Conservation (phyloP, 2,797 vertebrate genomes). For the Mormyrops attenuatus region DNA sequence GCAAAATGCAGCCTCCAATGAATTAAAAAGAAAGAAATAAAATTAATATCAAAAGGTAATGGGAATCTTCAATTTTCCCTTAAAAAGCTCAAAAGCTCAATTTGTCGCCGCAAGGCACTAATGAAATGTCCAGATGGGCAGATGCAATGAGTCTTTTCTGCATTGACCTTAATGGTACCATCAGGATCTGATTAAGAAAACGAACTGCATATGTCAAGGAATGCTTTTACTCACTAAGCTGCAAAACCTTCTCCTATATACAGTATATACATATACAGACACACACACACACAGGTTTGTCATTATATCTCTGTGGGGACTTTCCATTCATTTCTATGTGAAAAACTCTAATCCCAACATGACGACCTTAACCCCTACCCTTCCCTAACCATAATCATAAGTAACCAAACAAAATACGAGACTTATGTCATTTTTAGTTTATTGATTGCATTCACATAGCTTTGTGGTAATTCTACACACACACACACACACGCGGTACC, state of each 20-base stretch:
- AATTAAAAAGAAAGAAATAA: not conserved
- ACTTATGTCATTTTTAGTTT: no score
- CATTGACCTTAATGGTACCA: not conserved
- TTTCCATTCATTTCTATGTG: no score
- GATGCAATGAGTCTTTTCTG: not conserved
- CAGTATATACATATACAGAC: not conserved
- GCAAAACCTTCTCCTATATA: not conserved
- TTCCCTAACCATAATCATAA: no score
- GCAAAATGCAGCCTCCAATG: not conserved
- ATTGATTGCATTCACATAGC: no score
- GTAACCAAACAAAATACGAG: no score
- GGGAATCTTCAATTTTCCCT: not conserved
- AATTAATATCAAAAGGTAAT: conserved; percentile 12
- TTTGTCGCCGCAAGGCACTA: not conserved
- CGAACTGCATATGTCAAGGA: not conserved
- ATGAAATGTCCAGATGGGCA: not conserved
- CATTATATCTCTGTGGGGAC: no score
- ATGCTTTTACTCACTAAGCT: not conserved
- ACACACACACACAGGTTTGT: not conserved
- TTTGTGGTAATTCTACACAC: no score
- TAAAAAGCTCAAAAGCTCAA: not conserved
- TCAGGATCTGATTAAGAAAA: not conserved
- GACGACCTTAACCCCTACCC: no score
- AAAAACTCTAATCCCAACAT: no score
- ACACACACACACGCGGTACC: no score